phyloP scores from a whole-genome alignment of 2,113 vertebrate species.

The Nerophis ophidion region DNA sequence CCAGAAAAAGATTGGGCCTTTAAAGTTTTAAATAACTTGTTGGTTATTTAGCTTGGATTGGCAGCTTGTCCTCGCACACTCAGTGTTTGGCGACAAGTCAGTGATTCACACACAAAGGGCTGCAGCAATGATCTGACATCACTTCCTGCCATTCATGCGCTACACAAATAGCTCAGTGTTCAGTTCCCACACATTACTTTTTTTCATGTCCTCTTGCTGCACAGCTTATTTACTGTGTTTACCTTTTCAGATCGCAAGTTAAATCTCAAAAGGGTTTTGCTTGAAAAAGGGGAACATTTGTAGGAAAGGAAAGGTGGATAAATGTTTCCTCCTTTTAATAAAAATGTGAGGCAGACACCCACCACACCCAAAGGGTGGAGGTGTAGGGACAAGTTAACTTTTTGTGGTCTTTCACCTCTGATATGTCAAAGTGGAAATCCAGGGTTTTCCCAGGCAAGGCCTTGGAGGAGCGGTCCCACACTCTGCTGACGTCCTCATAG shows the following conservation, averaged over 20 bases:
- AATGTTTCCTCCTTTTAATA: conserved; percentile 39
- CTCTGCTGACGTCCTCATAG: conserved; percentile 81
- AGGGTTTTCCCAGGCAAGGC: conserved; percentile 90
- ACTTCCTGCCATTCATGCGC: conserved; percentile 75
- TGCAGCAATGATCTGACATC: conserved; percentile 64
- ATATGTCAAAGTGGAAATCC: conserved; percentile 92
- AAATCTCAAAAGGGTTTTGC: conserved; percentile 42
- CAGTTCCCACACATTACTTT: conserved; percentile 65
- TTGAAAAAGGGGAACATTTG: conserved; percentile 30
- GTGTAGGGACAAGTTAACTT: background rate
- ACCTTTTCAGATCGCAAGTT: conserved; percentile 43
- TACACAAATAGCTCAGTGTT: conserved; percentile 71
- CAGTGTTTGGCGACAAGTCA: conserved; percentile 25
- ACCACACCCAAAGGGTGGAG: conserved; percentile 43
- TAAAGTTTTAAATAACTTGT: conserved; percentile 16
- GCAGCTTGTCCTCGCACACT: conserved; percentile 22
- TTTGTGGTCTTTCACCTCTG: conserved; percentile 72
- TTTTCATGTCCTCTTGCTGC: conserved; percentile 30
- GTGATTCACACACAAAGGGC: conserved; percentile 52
- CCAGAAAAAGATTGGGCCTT: no score
- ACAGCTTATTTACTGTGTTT: conserved; percentile 54
- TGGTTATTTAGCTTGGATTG: conserved; percentile 10
- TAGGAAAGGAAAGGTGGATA: conserved; percentile 37
- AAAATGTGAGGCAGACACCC: conserved; percentile 33
- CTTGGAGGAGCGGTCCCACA: conserved; percentile 87